Evolutionary conservation across 2,113 vertebrate species (phyloP), one percentile per base, ranked within the genome.

Genomic region (Tragulus kanchil): DNA sequence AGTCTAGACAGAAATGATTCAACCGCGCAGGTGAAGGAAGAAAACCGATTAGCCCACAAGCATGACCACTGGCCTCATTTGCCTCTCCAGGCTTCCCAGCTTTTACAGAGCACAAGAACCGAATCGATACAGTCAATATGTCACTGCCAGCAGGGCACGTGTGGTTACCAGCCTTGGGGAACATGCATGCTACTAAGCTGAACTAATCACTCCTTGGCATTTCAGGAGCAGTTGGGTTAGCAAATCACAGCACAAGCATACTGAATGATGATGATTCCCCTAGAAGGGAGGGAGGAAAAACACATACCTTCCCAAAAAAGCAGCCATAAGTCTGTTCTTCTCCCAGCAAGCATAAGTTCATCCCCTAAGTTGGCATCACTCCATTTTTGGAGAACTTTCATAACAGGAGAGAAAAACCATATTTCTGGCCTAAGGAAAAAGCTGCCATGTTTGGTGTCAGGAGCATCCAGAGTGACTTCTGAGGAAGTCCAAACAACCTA

Each of bases 191-290:
- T 88, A 42, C 71, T 89, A 67, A 77, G 67, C 69, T 95, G 94
- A 95, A 93, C 94, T 98, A 95, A 97, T 96, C 92, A 59, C 90
- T 94, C 78, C 86, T 94, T 95, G 96, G 79, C 94, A 98, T 97
- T 98, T 98, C 77, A 88, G 84, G 69, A 97, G 85, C 75, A 82
- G 75, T 77, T 90, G 88, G 91, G 77, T 83, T 95, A 78, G 85
- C 84, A 95, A 84, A 89, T 83, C 93, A 83, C 23, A 77, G 89
- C 23, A 59, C 56, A 87, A 56, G 21, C 77, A 90, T 61, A 93
- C 92, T 50, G 14, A 88, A 96, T 85, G 54, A 67, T 4, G 64
- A 50, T 48, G 59, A 88, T 67, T 93, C 69, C 71, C 42, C 50
- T 65, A 58, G 48, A 59, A 86, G 31, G 52, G 52, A 21, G 50